Evolutionary conservation across 2,797 vertebrate species (phyloP).

Genomic region (Myripristis murdjan): DNA sequence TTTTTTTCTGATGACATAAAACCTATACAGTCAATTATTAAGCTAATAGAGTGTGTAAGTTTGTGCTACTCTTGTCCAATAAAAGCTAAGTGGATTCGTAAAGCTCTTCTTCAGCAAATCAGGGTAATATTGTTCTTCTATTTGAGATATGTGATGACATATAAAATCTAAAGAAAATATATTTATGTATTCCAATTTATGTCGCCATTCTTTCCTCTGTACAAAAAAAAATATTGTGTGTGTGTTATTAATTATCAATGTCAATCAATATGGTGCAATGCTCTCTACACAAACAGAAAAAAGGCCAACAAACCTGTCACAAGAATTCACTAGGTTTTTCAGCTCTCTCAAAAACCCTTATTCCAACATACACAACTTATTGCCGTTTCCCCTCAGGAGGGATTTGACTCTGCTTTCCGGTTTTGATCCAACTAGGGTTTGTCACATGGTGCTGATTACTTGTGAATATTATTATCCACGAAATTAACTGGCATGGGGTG

Average conservation of each 20-base stretch:
- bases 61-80: slow-evolving; percentile 85
- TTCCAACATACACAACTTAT: slow-evolving; percentile 49
- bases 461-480: slow-evolving; percentile 33
- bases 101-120: slow-evolving; percentile 84
- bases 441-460: slow-evolving; percentile 74
- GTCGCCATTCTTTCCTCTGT: slow-evolving; percentile 84
- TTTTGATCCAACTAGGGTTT: slow-evolving; percentile 58
- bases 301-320: slow-evolving; percentile 73
- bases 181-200: slow-evolving; percentile 84
- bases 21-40: slow-evolving; percentile 81
- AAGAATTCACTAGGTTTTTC: slow-evolving; percentile 45
- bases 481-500: slow-evolving; percentile 26
- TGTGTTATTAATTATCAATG: slow-evolving; percentile 76
- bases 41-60: slow-evolving; percentile 83
- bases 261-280: slow-evolving; percentile 82
- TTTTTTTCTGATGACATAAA: slow-evolving; percentile 86
- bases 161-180: slow-evolving; percentile 82
- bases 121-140: slow-evolving; percentile 83
- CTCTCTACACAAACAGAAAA: slow-evolving; percentile 71
- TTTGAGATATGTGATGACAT: slow-evolving; percentile 79
- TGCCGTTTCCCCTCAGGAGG: slow-evolving; percentile 55
- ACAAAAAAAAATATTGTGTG: slow-evolving; percentile 74
- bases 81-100: slow-evolving; percentile 81
- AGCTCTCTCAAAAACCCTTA: slow-evolving; percentile 35
- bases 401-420: slow-evolving; percentile 67